Evolutionary conservation across 2,888 invertebrate species (phyloP).

Genomic region (Myathropa florea): DNA sequence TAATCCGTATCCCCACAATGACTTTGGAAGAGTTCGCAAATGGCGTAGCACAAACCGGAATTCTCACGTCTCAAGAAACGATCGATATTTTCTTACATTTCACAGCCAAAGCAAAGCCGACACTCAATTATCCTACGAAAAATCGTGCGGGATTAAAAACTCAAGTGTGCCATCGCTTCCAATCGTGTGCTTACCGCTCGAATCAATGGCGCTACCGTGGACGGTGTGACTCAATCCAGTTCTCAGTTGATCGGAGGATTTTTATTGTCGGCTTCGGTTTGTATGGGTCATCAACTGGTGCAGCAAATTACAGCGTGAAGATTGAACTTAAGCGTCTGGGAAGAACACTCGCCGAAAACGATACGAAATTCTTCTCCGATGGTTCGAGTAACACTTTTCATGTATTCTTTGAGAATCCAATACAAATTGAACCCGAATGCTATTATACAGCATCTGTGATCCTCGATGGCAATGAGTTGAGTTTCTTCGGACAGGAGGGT

Average conservation of each 20-base stretch:
- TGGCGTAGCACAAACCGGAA: slow-evolving; percentile 95
- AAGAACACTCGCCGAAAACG: slow-evolving; percentile 93
- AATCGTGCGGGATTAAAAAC: slow-evolving; percentile 93
- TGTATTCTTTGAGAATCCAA: slow-evolving; percentile 89
- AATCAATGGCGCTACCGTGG: slow-evolving; percentile 99
- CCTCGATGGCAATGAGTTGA: slow-evolving; percentile 95
- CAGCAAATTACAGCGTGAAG: slow-evolving; percentile 96
- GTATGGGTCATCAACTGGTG: slow-evolving; percentile 97
- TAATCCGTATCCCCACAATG: slow-evolving; percentile 97
- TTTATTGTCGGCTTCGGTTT: slow-evolving; percentile 97
- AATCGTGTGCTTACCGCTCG: slow-evolving; percentile 97
- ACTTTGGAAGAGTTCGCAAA: slow-evolving; percentile 96
- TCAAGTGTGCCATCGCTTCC: slow-evolving; percentile 97
- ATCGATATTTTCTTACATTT: slow-evolving; percentile 97
- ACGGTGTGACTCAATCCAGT: slow-evolving; percentile 97
- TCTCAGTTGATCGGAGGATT: slow-evolving; percentile 96
- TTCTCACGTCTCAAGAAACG: slow-evolving; percentile 95
- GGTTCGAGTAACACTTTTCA: slow-evolving; percentile 98
- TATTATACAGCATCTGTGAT: slow-evolving; percentile 98
- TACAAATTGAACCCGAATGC: slow-evolving; percentile 94
- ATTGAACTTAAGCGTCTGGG: slow-evolving; percentile 96
- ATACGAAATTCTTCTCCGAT: slow-evolving; percentile 97
- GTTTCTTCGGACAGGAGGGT: slow-evolving; percentile 98
- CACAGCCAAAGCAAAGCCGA: slow-evolving; percentile 93
- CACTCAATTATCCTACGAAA: slow-evolving; percentile 90